phyloP scores from a whole-genome alignment of 2,888 invertebrate species.

The Resseliella maxima region DNA sequence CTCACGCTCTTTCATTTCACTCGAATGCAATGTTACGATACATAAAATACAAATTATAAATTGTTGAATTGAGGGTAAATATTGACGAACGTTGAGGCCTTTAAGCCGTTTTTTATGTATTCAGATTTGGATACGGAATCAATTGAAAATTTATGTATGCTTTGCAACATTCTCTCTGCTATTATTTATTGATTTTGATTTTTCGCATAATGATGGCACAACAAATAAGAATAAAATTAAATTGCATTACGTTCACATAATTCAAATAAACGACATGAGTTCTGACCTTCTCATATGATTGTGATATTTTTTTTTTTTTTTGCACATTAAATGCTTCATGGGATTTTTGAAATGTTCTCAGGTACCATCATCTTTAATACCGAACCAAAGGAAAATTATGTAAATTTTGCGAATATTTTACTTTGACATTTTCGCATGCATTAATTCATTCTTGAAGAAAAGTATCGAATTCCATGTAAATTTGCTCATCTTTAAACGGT shows the following conservation, averaged over 20 bases:
- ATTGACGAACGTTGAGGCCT: slow-evolving; percentile 61
- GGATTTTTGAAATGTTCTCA: background rate
- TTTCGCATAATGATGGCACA: background rate
- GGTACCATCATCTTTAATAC: background rate
- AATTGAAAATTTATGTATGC: slow-evolving; percentile 33
- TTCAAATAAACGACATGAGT: too few species aligned
- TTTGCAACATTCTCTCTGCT: background rate
- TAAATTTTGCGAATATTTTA: slow-evolving; percentile 3
- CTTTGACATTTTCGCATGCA: background rate
- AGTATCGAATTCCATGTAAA: slow-evolving; percentile 20
- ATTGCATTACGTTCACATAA: too few species aligned
- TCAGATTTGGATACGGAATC: background rate
- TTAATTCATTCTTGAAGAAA: background rate
- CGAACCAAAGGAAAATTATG: background rate
- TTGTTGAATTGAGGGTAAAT: slow-evolving; percentile 62
- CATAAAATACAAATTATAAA: slow-evolving; percentile 55
- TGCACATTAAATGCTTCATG: background rate
- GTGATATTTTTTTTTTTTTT: background rate
- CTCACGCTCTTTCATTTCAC: background rate
- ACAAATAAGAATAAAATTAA: too few species aligned
- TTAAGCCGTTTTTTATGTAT: slow-evolving; percentile 52
- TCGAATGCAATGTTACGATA: slow-evolving; percentile 9
- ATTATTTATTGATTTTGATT: slow-evolving; percentile 22
- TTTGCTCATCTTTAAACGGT: background rate
- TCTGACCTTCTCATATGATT: background rate